Percentiles rank a stretch among this genome's conserved stretches.
Evolutionary conservation across 2,888 invertebrate species (phyloP).

Genomic region (Eurois occulta): DNA sequence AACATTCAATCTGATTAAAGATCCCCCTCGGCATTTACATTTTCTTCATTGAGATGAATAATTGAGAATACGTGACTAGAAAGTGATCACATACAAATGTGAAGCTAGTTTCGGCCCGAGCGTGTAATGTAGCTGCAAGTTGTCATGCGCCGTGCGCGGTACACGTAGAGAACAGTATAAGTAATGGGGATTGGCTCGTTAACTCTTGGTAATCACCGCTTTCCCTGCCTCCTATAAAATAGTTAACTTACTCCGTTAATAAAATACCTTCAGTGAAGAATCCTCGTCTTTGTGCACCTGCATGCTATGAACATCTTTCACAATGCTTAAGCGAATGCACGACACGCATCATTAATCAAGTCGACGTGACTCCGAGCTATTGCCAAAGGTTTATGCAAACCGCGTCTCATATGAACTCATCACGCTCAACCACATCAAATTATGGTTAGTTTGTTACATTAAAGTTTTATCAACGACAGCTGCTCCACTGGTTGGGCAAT

Average conservation of each 20-base stretch:
- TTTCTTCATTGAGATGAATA: conserved; percentile 45
- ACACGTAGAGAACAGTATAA: conserved; percentile 49
- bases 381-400: conserved; percentile 83
- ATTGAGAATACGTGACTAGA: conserved; percentile 55
- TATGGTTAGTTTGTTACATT: conserved; percentile 76
- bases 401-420: conserved; percentile 81
- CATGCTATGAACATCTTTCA: conserved; percentile 75
- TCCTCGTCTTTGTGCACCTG: conserved; percentile 64
- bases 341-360: conserved; percentile 81
- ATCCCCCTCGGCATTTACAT: conserved; percentile 30
- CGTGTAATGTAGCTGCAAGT: conserved; percentile 53
- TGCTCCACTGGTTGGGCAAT: conserved; percentile 75
- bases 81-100: conserved; percentile 56
- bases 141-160: conserved; percentile 57
- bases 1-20: conserved; percentile 38
- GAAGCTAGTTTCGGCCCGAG: conserved; percentile 33
- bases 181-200: conserved; percentile 55
- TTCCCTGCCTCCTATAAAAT: conserved; percentile 60
- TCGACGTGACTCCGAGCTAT: conserved; percentile 79
- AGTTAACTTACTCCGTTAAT: conserved; percentile 58
- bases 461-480: conserved; percentile 76
- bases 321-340: conserved; percentile 74
- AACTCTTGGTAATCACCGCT: conserved; percentile 59
- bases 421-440: conserved; percentile 84
- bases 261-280: conserved; percentile 62